phyloP scores from a whole-genome alignment of 2,888 invertebrate genomes.

The Mylabris sibirica region DNA sequence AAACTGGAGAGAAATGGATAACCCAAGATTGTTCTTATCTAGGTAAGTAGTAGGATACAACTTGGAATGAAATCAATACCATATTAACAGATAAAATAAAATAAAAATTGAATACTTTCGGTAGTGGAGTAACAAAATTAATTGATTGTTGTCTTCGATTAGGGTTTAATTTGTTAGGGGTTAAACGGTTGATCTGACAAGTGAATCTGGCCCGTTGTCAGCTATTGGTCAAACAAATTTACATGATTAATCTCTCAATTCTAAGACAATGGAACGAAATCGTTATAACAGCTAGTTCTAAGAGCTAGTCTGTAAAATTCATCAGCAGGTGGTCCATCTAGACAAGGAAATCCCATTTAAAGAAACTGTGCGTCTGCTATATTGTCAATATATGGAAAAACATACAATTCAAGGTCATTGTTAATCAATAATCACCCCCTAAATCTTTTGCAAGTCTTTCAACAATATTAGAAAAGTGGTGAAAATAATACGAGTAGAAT shows the following conservation, averaged over 20 bases:
- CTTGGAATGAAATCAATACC: not conserved
- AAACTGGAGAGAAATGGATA: constrained; percentile 15
- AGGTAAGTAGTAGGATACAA: not conserved
- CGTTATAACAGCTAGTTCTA: not conserved
- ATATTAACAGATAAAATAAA: not conserved
- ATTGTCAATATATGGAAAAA: not conserved
- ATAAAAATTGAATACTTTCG: not conserved
- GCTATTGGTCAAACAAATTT: constrained; percentile 18
- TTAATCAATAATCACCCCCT: not conserved
- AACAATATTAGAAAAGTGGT: constrained; percentile 27
- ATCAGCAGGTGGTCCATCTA: not conserved
- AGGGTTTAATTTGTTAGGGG: constrained; percentile 28
- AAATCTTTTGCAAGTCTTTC: not conserved
- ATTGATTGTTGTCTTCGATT: constrained; percentile 34
- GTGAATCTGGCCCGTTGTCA: constrained; percentile 19
- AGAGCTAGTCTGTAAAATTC: not conserved
- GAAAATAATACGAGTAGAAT: constrained; percentile 49
- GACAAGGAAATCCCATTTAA: not conserved
- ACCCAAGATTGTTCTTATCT: constrained; percentile 29
- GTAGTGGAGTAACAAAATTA: constrained; percentile 11
- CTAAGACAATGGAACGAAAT: not conserved
- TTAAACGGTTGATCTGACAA: constrained; percentile 22
- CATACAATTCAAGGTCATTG: not conserved
- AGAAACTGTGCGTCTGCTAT: constrained; percentile 2
- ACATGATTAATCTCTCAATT: constrained; percentile 1